Evolutionary conservation across 2,797 vertebrate species (phyloP), one percentile per base, ranked within the genome.

Genomic region (Enteromius afrohamiltoni): DNA sequence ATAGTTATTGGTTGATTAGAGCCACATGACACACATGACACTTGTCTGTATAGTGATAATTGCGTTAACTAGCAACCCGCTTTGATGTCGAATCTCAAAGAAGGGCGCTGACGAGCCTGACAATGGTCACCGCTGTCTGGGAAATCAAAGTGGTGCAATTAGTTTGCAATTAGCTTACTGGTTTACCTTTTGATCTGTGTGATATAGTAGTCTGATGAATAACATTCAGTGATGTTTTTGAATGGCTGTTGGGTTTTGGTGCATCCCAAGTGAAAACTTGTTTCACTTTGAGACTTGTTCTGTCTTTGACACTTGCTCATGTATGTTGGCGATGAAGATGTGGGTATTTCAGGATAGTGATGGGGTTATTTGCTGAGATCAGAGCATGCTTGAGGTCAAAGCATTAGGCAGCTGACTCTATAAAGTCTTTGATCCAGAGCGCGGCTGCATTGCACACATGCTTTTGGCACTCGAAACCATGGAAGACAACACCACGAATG

Each of bases 51-150:
- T 77, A 31, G 31, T 71, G 84, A 62, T 81, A 77, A 85, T 81
- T 77, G 74, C 40, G 1, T 85, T 71, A 77, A 77, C 79, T 67
- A 82, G 55, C 26, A 14, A 65, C 34, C 49, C 6, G 29, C 79
- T 78, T 82, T 85, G 71, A 69, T 85, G 84, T 77, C 4, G 23
- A 64, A 11, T 79, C 73, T 78, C 65, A 83, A 83, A 83, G 60
- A 83, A 68, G 19, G 2, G 5, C 23, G 14, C 73, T 75, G 71
- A 55, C 31, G 45, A 75, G 70, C 40, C 19, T 78, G 53, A 78
- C 65, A 83, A 83, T 77, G 69, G 42, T 53, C 42, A 40, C 23
- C 6, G 4, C 53, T 65, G 77, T 82, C 80, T 82, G 74, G 31
- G 55, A 79, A 79, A 78, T 78, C 34, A 79, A 64, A 62, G 80